A percentile compares a stretch with the other conserved stretches of the same genome.
These are phyloP conservation scores for Silurus asotus DNA, from an alignment of 2,113 vertebrate genomes.

Conservation along the genomic window DNA sequence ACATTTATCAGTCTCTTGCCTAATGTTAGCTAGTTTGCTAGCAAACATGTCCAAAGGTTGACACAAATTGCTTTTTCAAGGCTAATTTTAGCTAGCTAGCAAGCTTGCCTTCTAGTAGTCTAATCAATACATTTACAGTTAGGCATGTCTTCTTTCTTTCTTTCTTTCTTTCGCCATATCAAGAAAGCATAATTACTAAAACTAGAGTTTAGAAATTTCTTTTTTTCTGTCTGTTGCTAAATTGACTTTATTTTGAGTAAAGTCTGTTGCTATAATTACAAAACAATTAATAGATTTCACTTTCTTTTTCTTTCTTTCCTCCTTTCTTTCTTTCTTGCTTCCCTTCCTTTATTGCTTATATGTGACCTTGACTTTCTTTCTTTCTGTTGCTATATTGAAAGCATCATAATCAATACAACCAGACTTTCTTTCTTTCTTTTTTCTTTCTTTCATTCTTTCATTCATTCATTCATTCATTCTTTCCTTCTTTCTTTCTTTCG, in stretches of 20 bases:
- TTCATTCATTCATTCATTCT: neutral
- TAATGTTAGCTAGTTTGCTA: neutral
- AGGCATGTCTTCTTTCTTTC: neutral
- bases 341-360: neutral
- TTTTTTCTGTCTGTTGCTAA: too few species aligned
- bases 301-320: neutral
- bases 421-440: neutral
- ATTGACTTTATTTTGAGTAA: too few species aligned
- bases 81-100: neutral
- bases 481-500: neutral
- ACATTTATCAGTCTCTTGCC: neutral
- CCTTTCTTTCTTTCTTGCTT: neutral
- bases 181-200: too few species aligned
- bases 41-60: neutral
- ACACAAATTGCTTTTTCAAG: neutral
- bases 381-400: neutral
- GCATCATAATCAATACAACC: too few species aligned
- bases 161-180: too few species aligned
- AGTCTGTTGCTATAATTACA: too few species aligned
- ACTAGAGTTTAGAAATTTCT: too few species aligned
- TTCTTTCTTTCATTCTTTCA: neutral
- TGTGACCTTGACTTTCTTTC: neutral
- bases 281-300: too few species aligned
- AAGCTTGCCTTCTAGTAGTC: neutral
- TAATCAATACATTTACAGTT: too few species aligned